Percentiles rank a stretch among this genome's conserved stretches.
phyloP scores from a whole-genome alignment of 2,888 invertebrate species.

The Leuctra nigra region DNA sequence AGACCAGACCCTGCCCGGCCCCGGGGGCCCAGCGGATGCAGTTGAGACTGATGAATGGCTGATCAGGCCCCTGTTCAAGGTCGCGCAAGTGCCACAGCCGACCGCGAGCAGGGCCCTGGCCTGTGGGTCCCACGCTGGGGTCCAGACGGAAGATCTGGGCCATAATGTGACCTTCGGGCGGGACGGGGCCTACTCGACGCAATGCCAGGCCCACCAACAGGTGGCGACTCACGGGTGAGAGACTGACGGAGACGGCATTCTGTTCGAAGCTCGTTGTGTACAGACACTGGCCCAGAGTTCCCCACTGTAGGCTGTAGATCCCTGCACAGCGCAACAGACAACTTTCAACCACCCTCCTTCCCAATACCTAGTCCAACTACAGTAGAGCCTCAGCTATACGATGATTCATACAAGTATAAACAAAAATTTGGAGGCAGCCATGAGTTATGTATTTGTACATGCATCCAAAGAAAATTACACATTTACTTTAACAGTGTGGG shows the following conservation, averaged over 20 bases:
- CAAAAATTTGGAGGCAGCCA: too few relatives aligned
- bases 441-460: too few relatives aligned
- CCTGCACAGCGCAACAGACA: too few relatives aligned
- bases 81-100: constrained; percentile 45
- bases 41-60: constrained; percentile 67
- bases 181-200: constrained; percentile 48
- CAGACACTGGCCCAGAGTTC: constrained; percentile 66
- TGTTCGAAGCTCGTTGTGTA: constrained; percentile 71
- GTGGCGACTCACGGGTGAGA: constrained; percentile 75
- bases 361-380: too few relatives aligned
- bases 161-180: constrained; percentile 45
- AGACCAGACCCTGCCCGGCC: constrained; percentile 76
- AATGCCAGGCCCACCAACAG: constrained; percentile 74
- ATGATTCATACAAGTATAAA: too few relatives aligned
- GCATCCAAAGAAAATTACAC: too few relatives aligned
- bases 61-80: constrained; percentile 54
- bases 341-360: too few relatives aligned
- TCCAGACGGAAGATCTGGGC: constrained; percentile 43
- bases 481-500: too few relatives aligned
- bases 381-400: too few relatives aligned
- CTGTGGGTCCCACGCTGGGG: constrained; percentile 27
- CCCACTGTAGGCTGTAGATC: constrained; percentile 71
- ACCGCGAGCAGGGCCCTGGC: constrained; percentile 28
- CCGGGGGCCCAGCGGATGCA: constrained; percentile 79
- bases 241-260: constrained; percentile 74